Percentiles rank a stretch among this genome's conserved stretches.
Evolutionary conservation across 2,888 invertebrate species (phyloP).

Genomic region (Cerastis rubricosa): DNA sequence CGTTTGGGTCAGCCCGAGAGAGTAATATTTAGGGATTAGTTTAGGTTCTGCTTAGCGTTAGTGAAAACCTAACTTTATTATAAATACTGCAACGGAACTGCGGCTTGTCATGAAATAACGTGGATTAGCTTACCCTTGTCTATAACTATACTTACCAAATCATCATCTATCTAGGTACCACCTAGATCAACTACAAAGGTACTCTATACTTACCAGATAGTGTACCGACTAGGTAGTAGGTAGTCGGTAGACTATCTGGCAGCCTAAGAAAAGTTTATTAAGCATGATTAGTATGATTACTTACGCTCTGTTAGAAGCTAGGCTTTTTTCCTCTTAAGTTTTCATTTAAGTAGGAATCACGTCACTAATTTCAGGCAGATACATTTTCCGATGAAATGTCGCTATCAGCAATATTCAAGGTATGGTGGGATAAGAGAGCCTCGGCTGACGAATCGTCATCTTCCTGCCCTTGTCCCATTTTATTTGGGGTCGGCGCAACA

Average conservation of each 20-base stretch:
- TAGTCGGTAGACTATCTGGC: too few relatives aligned
- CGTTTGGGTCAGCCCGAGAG: neutral
- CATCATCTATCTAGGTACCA: neutral
- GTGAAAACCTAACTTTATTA: neutral
- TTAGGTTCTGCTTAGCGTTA: neutral
- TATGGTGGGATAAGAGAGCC: neutral
- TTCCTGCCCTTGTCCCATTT: too few relatives aligned
- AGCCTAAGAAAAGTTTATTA: neutral
- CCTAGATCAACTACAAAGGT: neutral
- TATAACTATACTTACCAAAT: neutral
- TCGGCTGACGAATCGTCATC: too few relatives aligned
- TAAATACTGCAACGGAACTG: neutral
- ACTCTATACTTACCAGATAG: neutral
- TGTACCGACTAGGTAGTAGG: neutral
- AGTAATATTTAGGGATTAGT: neutral
- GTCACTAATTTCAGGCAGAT: neutral
- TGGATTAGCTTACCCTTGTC: neutral
- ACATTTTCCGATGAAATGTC: neutral
- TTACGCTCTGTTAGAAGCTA: too few relatives aligned
- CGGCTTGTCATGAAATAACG: neutral
- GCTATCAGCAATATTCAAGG: neutral
- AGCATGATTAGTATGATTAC: too few relatives aligned
- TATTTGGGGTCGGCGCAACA: too few relatives aligned
- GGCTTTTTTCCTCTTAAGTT: neutral
- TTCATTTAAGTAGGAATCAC: neutral